Base-by-base conservation (phyloP, 2,888 invertebrate genomes). In the Fragum fragum region DNA sequence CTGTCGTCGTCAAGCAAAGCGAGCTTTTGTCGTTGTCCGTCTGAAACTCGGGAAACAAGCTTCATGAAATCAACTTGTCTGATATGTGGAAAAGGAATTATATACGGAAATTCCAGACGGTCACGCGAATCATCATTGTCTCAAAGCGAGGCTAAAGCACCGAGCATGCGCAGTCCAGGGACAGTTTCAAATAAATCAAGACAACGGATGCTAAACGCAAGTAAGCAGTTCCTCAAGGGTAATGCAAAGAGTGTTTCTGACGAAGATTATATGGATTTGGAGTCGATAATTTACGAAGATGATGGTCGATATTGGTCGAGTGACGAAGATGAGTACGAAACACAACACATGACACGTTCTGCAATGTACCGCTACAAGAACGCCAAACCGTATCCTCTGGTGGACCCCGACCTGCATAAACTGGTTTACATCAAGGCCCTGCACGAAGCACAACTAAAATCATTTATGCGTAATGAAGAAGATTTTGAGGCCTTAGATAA, bases 331-430 rank as follows among this genome's bases (percentile, higher is more conserved):
- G 77, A 75, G 0, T 47, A 66, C 6, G 59, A 66, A 9, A 63
- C 28, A 21, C 26, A 52, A n/a, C 72, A 63, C 21, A 23, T 61
- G 23, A 72, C 73, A 1, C 68, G 77, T 9, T 55, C 76, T 18
- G 76, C 79, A 6, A 36, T 63, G 47, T 68, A 36, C 16, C 81
- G 77, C 0, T 74, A 77, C 32, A 66, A 68, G 5, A 42, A 82
- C 28, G 81, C 79, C 18, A 57, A 75, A 36, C 82, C 83, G 0
- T 76, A 73, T 55, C 86, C 87, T 1, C 52, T 73, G 0, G 77
- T 86, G 9, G 79, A 87, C 55, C 87, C 87, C 11, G 73, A 87
- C 23, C 63, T 87, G 7, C 89, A 89, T 74, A 83, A 86, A 63
- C 18, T 78, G 7, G 89, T 81, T n/a, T 89, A 89, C 68, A 57